These are phyloP conservation scores for Istiophorus platypterus DNA, from an alignment of 2,113 vertebrate species.

Conservation along the genomic window DNA sequence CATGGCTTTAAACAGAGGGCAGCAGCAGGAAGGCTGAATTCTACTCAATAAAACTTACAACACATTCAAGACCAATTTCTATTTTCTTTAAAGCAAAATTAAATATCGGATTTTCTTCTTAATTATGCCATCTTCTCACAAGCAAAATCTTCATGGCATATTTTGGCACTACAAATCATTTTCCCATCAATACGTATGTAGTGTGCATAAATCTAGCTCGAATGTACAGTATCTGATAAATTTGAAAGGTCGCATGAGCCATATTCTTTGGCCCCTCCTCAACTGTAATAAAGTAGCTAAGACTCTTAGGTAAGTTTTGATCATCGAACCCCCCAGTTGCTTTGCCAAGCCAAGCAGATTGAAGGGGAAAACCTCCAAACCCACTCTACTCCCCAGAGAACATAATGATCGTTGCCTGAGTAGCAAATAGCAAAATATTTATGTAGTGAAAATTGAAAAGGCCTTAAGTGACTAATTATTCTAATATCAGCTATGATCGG, in stretches of 20 bases:
- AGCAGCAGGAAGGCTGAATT: constrained; percentile 23
- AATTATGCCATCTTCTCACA: background rate
- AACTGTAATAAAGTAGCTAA: background rate
- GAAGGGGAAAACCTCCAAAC: too few relatives aligned
- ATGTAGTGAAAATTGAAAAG: too few relatives aligned
- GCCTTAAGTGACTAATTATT: too few relatives aligned
- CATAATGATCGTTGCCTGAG: too few relatives aligned
- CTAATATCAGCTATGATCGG: too few relatives aligned
- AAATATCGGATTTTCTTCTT: background rate
- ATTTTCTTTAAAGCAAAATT: background rate
- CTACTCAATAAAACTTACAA: constrained; percentile 1
- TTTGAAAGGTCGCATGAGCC: background rate
- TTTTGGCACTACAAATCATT: background rate
- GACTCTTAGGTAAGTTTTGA: too few relatives aligned
- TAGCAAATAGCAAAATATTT: too few relatives aligned
- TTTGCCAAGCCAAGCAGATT: too few relatives aligned
- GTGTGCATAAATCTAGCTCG: background rate
- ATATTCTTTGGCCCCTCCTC: background rate
- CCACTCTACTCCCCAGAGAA: too few relatives aligned
- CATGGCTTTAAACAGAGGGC: constrained; percentile 29
- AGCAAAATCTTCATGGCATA: background rate
- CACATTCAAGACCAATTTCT: background rate
- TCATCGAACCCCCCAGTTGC: too few relatives aligned
- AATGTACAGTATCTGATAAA: background rate
- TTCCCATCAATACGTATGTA: background rate